Evolutionary conservation across 2,113 vertebrate species (phyloP).

Genomic region (Rhinogobius similis): DNA sequence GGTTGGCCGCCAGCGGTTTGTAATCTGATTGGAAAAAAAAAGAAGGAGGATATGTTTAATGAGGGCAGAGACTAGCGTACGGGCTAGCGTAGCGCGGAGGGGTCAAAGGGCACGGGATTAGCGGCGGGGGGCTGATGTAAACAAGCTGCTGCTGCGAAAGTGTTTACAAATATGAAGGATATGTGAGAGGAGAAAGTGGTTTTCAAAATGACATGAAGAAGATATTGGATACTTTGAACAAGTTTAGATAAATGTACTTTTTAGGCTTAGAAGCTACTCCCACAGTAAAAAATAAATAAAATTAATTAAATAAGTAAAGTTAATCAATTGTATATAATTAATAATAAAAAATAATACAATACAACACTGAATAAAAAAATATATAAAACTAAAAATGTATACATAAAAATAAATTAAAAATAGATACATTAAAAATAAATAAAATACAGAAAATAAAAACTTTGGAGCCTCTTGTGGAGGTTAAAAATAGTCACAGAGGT

Average conservation of each 20-base stretch:
- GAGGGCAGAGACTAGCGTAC: constrained; percentile 46
- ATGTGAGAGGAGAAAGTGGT: not conserved
- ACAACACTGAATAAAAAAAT: no score
- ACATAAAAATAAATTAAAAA: no score
- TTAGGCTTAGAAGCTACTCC: not conserved
- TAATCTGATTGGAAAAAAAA: constrained; percentile 43
- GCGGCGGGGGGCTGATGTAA: constrained; percentile 24
- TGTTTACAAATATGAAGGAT: not conserved
- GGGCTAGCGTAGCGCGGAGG: constrained; percentile 20
- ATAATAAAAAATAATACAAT: not conserved
- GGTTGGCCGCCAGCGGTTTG: constrained; percentile 34
- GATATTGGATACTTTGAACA: not conserved
- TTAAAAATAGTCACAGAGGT: no score
- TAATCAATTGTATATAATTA: not conserved
- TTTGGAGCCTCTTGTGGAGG: no score
- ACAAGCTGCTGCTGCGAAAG: constrained; percentile 19
- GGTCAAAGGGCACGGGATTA: constrained; percentile 42
- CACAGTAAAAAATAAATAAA: not conserved
- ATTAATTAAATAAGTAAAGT: not conserved
- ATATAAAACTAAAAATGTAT: no score
- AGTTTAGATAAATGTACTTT: no score
- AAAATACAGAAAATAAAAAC: no score
- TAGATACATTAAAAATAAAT: no score
- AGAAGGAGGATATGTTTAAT: constrained; percentile 48
- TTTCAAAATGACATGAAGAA: not conserved